These are phyloP conservation scores for Gastracanthus pulcherrimus DNA, from an alignment of 2,888 invertebrate species.

Conservation along the genomic window DNA sequence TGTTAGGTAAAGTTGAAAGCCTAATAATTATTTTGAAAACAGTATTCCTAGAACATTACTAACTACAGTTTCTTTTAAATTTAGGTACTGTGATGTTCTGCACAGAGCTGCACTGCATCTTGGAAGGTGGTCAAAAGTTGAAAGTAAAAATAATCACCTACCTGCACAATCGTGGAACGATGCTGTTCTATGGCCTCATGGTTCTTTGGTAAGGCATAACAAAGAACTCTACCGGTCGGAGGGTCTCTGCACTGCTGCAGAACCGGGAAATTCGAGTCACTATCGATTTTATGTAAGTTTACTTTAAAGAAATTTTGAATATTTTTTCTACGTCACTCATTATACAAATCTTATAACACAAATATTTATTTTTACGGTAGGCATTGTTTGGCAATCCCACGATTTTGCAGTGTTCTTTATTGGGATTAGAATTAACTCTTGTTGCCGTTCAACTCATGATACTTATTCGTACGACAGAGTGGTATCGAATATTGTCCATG, in stretches of 20 bases:
- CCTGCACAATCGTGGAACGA: slow-evolving; percentile 81
- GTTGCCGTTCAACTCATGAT: slow-evolving; percentile 89
- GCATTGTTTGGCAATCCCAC: slow-evolving; percentile 93
- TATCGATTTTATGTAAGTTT: slow-evolving; percentile 91
- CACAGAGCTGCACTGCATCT: slow-evolving; percentile 94
- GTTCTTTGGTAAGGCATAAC: slow-evolving; percentile 86
- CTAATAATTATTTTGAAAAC: background rate
- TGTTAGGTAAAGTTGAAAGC: slow-evolving; percentile 76
- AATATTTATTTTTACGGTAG: slow-evolving; percentile 80
- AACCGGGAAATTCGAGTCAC: slow-evolving; percentile 90
- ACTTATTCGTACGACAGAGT: slow-evolving; percentile 89
- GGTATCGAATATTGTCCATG: slow-evolving; percentile 94
- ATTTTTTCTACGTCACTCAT: background rate
- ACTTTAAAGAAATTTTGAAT: slow-evolving; percentile 1
- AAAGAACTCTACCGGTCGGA: slow-evolving; percentile 87
- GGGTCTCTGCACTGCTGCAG: slow-evolving; percentile 90
- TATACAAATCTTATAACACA: background rate
- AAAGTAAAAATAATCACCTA: slow-evolving; percentile 80
- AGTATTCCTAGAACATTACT: slow-evolving; percentile 42
- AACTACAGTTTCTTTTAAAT: slow-evolving; percentile 43
- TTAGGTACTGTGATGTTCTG: slow-evolving; percentile 89
- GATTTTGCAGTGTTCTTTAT: slow-evolving; percentile 84
- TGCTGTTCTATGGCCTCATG: slow-evolving; percentile 85
- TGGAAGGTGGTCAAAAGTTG: slow-evolving; percentile 86
- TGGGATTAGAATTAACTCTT: slow-evolving; percentile 85